A percentile compares a stretch with the other conserved stretches of the same genome.
Evolutionary conservation across 2,113 vertebrate species (phyloP).

Genomic region (Dromaius novaehollandiae): DNA sequence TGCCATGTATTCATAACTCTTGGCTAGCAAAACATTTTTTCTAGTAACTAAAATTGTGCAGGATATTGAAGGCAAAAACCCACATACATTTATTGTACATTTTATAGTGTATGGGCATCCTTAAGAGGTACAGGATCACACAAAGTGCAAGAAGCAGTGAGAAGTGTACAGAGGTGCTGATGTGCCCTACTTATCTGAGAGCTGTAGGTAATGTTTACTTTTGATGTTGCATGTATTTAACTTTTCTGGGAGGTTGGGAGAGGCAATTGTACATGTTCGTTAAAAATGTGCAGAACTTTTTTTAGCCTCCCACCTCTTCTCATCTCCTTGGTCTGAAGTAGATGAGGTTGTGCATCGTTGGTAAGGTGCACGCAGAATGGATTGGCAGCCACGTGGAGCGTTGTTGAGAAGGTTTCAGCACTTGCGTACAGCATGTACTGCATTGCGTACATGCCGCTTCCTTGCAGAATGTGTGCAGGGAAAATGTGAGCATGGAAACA

Average conservation of each 20-base stretch:
- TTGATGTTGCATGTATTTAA: background rate
- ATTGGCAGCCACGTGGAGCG: background rate
- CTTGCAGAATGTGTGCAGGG: background rate
- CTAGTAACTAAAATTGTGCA: background rate
- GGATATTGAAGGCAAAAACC: background rate
- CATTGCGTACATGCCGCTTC: background rate
- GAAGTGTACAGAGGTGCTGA: background rate
- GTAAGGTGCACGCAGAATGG: accelerated
- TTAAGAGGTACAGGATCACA: background rate
- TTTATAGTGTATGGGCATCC: background rate
- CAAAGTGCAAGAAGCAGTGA: background rate
- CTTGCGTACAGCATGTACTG: background rate
- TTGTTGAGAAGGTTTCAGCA: background rate
- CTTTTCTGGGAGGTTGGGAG: background rate
- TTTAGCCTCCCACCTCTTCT: background rate
- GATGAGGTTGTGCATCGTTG: background rate
- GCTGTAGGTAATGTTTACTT: background rate
- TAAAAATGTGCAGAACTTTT: background rate
- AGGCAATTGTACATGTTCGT: background rate
- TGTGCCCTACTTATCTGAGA: background rate
- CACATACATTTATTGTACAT: background rate
- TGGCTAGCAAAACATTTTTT: background rate
- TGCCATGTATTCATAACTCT: background rate
- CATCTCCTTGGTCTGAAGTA: background rate
- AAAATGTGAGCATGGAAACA: background rate